Conservation (phyloP, 2,888 invertebrate genomes). For the Anorthoa munda region DNA sequence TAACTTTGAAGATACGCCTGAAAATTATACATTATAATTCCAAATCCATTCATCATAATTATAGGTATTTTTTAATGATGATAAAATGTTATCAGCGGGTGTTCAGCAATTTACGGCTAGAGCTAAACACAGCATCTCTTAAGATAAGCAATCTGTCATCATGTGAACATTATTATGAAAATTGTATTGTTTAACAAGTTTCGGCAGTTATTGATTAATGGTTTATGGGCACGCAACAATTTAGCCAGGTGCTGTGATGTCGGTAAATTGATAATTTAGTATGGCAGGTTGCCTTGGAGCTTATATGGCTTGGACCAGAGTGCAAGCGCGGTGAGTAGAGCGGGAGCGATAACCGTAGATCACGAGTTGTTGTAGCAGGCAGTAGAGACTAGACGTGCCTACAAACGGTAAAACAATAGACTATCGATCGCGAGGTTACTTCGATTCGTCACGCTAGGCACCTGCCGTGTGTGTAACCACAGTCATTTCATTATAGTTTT, state of each 20-base stretch:
- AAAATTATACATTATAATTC: conserved; percentile 1
- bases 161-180: conserved; percentile 71
- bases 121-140: conserved; percentile 19
- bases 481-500: too few species aligned
- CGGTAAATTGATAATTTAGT: conserved; percentile 79
- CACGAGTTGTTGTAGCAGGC: background rate
- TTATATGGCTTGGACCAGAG: conserved; percentile 25
- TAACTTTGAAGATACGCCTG: conserved; percentile 4
- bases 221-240: conserved; percentile 80
- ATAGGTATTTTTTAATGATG: background rate
- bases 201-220: conserved; percentile 83
- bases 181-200: conserved; percentile 76
- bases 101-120: conserved; percentile 16
- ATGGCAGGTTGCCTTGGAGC: conserved; percentile 57
- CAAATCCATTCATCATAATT: background rate
- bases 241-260: conserved; percentile 78
- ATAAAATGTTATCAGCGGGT: conserved; percentile 3
- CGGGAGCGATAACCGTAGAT: background rate
- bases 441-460: too few species aligned
- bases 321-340: too few species aligned
- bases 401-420: too few species aligned
- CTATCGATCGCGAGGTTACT: too few species aligned
- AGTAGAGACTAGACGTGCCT: background rate
- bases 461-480: too few species aligned
- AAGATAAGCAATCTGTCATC: conserved; percentile 62